Conservation (phyloP, 2,797 vertebrate genomes). For the Carcharodon carcharias region DNA sequence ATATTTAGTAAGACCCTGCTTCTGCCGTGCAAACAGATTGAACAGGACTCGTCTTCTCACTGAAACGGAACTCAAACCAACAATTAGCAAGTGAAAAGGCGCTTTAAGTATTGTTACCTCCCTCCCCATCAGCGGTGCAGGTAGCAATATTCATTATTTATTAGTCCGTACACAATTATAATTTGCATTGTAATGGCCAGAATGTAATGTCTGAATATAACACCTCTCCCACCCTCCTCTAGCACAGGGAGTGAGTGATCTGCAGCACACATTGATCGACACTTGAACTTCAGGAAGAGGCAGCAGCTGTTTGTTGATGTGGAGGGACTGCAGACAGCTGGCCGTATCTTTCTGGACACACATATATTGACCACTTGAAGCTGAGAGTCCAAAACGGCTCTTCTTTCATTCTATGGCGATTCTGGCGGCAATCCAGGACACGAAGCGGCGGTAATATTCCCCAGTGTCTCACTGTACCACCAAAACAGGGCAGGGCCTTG, state of each 20-base stretch:
- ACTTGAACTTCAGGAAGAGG: conserved; percentile 4
- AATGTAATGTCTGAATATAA: not conserved
- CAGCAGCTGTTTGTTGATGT: not conserved
- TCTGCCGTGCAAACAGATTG: not conserved
- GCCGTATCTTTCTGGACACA: too few relatives aligned
- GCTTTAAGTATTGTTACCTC: conserved; percentile 23
- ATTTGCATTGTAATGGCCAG: conserved; percentile 14
- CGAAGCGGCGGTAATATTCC: not conserved
- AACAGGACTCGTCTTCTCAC: not conserved
- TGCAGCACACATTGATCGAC: not conserved
- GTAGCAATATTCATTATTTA: conserved; percentile 8
- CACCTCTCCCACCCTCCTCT: too few relatives aligned
- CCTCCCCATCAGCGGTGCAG: conserved; percentile 15
- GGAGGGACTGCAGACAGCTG: not conserved
- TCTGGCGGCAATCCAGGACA: not conserved
- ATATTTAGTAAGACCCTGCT: not conserved
- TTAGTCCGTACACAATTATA: not conserved
- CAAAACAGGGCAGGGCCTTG: not conserved
- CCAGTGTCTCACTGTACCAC: not conserved
- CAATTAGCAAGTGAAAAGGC: conserved; percentile 31
- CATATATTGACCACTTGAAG: not conserved
- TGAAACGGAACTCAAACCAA: conserved; percentile 16
- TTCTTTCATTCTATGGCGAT: not conserved
- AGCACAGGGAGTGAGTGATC: not conserved
- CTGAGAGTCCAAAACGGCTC: not conserved